Evolutionary conservation across 1,140 invertebrate genomes (phyloP), one percentile per base, ranked within the genome.

Genomic region (Drosophila lacertosa): DNA sequence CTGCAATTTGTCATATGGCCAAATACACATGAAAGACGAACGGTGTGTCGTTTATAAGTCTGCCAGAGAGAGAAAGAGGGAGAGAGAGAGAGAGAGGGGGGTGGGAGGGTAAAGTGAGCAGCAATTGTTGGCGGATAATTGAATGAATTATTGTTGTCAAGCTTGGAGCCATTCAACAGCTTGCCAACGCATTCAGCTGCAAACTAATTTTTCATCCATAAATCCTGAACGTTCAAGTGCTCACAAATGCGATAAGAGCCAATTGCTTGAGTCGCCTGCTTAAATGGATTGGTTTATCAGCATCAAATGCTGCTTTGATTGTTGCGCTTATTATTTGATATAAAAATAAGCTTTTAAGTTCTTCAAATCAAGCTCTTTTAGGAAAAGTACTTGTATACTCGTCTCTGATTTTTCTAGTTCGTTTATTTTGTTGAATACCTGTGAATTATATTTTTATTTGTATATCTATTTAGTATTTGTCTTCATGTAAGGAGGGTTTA

Each of bases 1-100:
- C 74, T 75, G 81, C 77, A 86, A 86, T 86, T 86, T 86, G 81
- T 86, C 81, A 86, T 86, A 59, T 88, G 77, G 62, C 48, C 82
- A 86, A 86, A 86, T 81, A 80, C 80, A 86, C 64, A 77, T 73
- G 53, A 24, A 70, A 62, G 73, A 88, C 58, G 77, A 86, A 86
- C 74, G 77, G 80, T 65, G 70, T 66, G 58, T 55, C 47, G 39
- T 67, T 51, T 53, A 48, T 60, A 50, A 54, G 66, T 77, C 67
- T 51, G 67, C 57, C 15, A 35, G 35, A 50, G 22, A 35, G 42
- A 59, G 22, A 50, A 13, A n/a, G n/a, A n/a, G n/a, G n/a, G n/a
- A n/a, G n/a, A n/a, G n/a, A n/a, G n/a, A n/a, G n/a, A n/a, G n/a
- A n/a, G n/a, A n/a, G n/a, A n/a, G n/a, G n/a, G n/a, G n/a, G n/a